These are phyloP conservation scores for Acipenser transmontanus DNA, from an alignment of 2,797 vertebrate genomes.

Conservation along the genomic window DNA sequence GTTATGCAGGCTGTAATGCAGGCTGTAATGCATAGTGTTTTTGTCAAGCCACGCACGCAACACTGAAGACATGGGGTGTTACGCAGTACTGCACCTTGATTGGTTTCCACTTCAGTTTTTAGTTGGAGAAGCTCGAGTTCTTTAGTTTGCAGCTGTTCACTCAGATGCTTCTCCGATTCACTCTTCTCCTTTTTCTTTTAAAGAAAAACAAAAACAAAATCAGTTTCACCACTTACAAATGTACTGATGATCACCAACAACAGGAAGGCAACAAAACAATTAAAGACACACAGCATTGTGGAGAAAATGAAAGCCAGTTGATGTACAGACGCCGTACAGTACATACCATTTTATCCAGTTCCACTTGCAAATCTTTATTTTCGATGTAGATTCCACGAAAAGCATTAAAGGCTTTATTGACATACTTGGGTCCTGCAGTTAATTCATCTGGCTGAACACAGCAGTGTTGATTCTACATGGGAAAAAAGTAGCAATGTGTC, in stretches of 20 bases:
- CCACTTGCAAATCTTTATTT: slow-evolving; percentile 77
- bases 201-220: not conserved
- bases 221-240: not conserved
- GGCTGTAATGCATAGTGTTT: no score
- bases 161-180: slow-evolving; percentile 76
- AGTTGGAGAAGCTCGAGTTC: slow-evolving; percentile 91
- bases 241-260: no score
- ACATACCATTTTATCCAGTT: slow-evolving; percentile 81
- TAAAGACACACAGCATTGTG: not conserved
- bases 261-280: slow-evolving; percentile 7
- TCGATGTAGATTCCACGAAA: slow-evolving; percentile 92
- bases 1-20: no score
- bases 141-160: slow-evolving; percentile 87
- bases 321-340: not conserved
- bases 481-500: no score
- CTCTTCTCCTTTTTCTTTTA: slow-evolving; percentile 77
- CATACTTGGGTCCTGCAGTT: slow-evolving; percentile 68
- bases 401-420: slow-evolving; percentile 91
- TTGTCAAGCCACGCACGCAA: no score
- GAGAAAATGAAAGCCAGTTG: no score
- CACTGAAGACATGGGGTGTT: no score
- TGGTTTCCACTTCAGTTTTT: slow-evolving; percentile 88
- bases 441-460: slow-evolving; percentile 55
- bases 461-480: no score
- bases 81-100: slow-evolving; percentile 68